Base-by-base conservation (phyloP, 1,140 invertebrate species). In the Pseudomyrmex concolor region DNA sequence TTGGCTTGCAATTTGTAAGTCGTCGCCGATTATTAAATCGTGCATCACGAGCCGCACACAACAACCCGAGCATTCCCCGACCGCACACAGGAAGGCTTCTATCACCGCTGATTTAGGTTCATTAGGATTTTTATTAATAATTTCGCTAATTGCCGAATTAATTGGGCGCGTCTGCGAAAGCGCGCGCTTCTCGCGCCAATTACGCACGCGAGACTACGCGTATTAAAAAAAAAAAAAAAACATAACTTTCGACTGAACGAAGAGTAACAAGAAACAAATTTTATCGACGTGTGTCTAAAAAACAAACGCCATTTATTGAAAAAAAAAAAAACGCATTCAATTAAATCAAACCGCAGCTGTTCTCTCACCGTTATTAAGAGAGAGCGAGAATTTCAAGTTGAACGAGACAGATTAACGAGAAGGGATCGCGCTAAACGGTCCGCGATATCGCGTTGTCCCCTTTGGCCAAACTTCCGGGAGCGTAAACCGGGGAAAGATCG, bases 61-160 rank as follows among this genome's bases (percentile, higher is more conserved):
- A 91, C 92, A 84, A 88, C 62, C 73, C 88, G 84, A 34, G 85
- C 72, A 71, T n/a, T n/a, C n/a, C n/a, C 71, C 81, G 90, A 25
- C 25, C 92, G 92, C 92, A 93, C 92, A 93, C 92, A 93, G 92
- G 92, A 93, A 93, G 92, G 83, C 91, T 93, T 91, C 90, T 90
- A 93, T 93, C 91, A 93, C 81, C 80, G 90, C 84, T 90, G 89
- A 93, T 93, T 93, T 93, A 93, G 91, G 80, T 91, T 93, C 92
- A 92, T 93, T 92, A 93, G 87, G 84, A 92, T 90, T 90, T 91
- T 92, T 91, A 92, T 93, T 92, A 93, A 92, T 92, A 92, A 92
- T 92, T 92, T 91, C 87, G 83, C 86, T 92, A 93, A 92, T 93
- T 93, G 90, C 88, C 87, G 87, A 91, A 92, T 91, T 92, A 92